These are phyloP conservation scores for Trematomus loennbergii DNA, from an alignment of 2,113 vertebrate genomes.

Conservation along the genomic window DNA sequence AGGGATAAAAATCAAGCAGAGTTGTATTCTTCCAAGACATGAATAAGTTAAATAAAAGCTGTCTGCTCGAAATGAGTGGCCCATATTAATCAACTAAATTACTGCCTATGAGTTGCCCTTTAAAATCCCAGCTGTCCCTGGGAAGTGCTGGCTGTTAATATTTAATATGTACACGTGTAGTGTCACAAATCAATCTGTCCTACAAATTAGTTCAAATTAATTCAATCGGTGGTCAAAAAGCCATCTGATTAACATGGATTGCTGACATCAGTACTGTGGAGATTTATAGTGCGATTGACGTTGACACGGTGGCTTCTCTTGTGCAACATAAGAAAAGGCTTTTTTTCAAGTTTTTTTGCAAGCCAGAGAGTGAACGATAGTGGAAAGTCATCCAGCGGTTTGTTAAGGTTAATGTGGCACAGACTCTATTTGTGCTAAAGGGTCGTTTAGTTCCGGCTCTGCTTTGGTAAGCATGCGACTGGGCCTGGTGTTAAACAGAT, in stretches of 20 bases:
- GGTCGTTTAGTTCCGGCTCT: conserved; percentile 46
- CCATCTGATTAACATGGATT: conserved; percentile 66
- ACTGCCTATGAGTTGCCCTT: conserved; percentile 78
- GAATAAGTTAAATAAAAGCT: conserved; percentile 75
- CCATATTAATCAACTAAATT: conserved; percentile 82
- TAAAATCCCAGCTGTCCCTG: conserved; percentile 79
- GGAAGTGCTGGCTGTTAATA: conserved; percentile 81
- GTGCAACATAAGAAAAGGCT: not conserved
- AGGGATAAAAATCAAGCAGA: conserved; percentile 27
- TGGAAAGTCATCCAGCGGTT: conserved; percentile 34
- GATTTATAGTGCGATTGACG: conserved; percentile 47
- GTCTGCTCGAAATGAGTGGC: conserved; percentile 58
- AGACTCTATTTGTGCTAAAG: conserved; percentile 33
- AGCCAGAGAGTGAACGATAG: conserved; percentile 24
- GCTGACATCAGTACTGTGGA: conserved; percentile 52
- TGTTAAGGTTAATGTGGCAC: conserved; percentile 38
- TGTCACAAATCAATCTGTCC: conserved; percentile 81
- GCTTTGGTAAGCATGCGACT: conserved; percentile 48
- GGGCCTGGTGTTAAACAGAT: conserved; percentile 73
- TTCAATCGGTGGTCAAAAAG: conserved; percentile 77
- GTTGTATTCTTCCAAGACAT: conserved; percentile 51
- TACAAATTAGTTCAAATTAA: conserved; percentile 81
- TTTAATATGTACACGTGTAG: conserved; percentile 82
- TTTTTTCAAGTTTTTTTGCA: conserved; percentile 33
- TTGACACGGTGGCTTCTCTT: conserved; percentile 8